Evolutionary conservation across 1,140 invertebrate species (phyloP).

Genomic region (Trichomalopsis sarcophagae): DNA sequence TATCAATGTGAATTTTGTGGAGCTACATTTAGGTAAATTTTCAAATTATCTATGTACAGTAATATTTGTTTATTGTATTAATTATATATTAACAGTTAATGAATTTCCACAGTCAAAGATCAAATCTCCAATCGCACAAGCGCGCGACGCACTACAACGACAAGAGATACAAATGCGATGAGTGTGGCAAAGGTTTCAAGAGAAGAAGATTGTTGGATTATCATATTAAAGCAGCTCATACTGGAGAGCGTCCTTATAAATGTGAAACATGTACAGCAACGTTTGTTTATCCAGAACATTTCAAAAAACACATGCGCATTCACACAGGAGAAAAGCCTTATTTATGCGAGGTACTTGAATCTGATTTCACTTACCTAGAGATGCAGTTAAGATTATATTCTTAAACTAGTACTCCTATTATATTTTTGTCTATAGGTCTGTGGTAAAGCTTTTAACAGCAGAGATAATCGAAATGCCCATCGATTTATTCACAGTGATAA

Average conservation of each 20-base stretch:
- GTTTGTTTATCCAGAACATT: constrained; percentile 90
- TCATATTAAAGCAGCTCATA: constrained; percentile 88
- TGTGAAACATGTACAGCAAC: constrained; percentile 84
- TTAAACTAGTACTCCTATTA: background rate
- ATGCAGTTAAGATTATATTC: constrained; percentile 6
- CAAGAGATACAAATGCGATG: constrained; percentile 82
- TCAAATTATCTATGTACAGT: constrained; percentile 21
- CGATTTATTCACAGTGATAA: constrained; percentile 90
- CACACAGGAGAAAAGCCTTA: constrained; percentile 89
- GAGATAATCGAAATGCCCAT: constrained; percentile 90
- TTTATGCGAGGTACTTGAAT: constrained; percentile 80
- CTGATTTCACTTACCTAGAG: constrained; percentile 28
- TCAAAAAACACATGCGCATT: constrained; percentile 87
- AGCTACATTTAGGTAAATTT: constrained; percentile 77
- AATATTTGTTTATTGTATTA: constrained; percentile 2
- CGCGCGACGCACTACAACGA: constrained; percentile 86
- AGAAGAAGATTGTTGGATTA: constrained; percentile 84
- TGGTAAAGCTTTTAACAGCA: constrained; percentile 88
- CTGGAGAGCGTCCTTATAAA: constrained; percentile 84
- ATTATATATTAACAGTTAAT: background rate
- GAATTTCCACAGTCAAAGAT: constrained; percentile 79
- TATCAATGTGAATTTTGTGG: constrained; percentile 89
- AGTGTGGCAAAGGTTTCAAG: constrained; percentile 85
- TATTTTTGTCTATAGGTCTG: constrained; percentile 78
- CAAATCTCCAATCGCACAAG: constrained; percentile 87